Percentiles rank a stretch among this genome's conserved stretches.
Conservation (phyloP, 2,113 vertebrate species). For the Bostrychus sinensis region DNA sequence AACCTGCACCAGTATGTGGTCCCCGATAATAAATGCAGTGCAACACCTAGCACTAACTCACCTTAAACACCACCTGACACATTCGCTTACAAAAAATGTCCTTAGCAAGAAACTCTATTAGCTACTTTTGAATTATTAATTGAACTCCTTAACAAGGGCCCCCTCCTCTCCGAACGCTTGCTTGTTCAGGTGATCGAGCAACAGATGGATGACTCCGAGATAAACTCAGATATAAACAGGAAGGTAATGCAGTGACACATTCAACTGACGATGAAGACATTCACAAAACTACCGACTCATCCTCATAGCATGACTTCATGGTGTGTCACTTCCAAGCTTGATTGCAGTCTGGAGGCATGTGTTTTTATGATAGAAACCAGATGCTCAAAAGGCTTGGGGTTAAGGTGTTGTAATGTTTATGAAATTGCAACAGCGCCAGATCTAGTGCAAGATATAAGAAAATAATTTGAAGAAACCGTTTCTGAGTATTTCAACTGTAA, state of each 20-base stretch:
- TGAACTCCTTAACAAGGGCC: conserved; percentile 31
- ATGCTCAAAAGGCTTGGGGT: conserved; percentile 53
- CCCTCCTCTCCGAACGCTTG: conserved; percentile 10
- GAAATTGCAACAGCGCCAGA: conserved; percentile 36
- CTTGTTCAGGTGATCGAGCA: conserved; percentile 42
- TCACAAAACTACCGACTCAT: conserved; percentile 35
- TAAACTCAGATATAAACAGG: conserved; percentile 25
- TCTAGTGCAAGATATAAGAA: conserved; percentile 44
- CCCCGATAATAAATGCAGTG: conserved; percentile 28
- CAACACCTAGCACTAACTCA: conserved; percentile 61
- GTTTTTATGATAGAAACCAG: conserved; percentile 62
- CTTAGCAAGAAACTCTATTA: conserved; percentile 45
- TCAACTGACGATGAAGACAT: conserved; percentile 30
- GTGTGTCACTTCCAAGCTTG: conserved; percentile 52
- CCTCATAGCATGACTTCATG: conserved; percentile 66
- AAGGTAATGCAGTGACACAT: conserved; percentile 34
- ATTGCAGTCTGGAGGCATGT: conserved; percentile 57
- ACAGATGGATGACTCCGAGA: conserved; percentile 47
- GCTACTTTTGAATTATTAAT: conserved; percentile 65
- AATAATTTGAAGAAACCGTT: not conserved
- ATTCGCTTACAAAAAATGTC: conserved; percentile 35
- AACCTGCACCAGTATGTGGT: conserved; percentile 56
- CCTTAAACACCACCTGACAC: conserved; percentile 51
- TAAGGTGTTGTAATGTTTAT: conserved; percentile 52
- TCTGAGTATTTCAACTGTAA: not conserved